phyloP scores from a whole-genome alignment of 1,140 invertebrate genomes.

The Polypedilum pembai region DNA sequence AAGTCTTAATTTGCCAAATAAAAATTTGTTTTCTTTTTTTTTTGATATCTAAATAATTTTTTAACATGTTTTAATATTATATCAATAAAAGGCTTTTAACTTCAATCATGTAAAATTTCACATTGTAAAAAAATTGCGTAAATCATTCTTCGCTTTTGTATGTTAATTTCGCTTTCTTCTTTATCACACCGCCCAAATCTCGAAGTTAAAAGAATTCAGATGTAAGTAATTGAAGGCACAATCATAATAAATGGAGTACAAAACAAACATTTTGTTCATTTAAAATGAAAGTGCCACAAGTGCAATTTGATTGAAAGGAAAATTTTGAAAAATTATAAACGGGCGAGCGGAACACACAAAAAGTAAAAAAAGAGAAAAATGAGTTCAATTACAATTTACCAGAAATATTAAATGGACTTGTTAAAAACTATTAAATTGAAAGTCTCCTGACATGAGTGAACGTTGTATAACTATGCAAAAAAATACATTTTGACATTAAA shows the following conservation, averaged over 20 bases:
- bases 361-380: not conserved
- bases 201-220: not conserved
- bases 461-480: no score
- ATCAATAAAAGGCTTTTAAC: no score
- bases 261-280: not conserved
- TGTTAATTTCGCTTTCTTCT: no score
- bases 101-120: no score
- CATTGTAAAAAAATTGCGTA: no score
- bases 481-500: no score
- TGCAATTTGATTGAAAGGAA: not conserved
- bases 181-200: no score
- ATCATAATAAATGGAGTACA: not conserved
- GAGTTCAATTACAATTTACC: slow-evolving; percentile 18
- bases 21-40: no score
- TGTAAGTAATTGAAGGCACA: not conserved
- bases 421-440: slow-evolving; percentile 1
- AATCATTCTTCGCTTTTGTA: no score
- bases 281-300: slow-evolving; percentile 2
- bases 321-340: not conserved
- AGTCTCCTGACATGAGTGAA: not conserved
- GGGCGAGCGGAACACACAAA: not conserved
- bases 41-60: no score
- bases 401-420: not conserved
- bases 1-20: not conserved
- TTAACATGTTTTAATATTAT: no score